A percentile compares a stretch with the other conserved stretches of the same genome.
Evolutionary conservation across 2,797 vertebrate species (phyloP).

Genomic region (Pseudochromis fuscus): DNA sequence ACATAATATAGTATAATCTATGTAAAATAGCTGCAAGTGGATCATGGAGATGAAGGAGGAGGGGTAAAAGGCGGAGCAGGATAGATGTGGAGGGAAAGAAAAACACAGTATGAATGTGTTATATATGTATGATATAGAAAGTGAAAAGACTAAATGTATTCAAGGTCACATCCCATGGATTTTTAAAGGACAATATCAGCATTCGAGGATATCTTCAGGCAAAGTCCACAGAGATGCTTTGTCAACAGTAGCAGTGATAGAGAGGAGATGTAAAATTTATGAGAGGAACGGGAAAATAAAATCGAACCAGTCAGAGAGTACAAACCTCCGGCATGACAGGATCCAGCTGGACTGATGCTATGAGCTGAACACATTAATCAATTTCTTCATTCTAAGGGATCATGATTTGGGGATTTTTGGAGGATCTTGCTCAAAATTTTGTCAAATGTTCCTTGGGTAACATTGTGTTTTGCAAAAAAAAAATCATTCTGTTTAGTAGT

Average conservation of each 20-base stretch:
- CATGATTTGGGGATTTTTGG: too few species aligned
- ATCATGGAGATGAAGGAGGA: constrained; percentile 29
- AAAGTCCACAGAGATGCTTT: constrained; percentile 38
- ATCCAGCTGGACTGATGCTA: too few species aligned
- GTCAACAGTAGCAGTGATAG: constrained; percentile 50
- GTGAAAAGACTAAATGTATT: constrained; percentile 52
- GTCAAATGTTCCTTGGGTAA: too few species aligned
- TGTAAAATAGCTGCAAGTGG: constrained; percentile 51
- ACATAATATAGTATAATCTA: constrained; percentile 37
- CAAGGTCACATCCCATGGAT: constrained; percentile 64
- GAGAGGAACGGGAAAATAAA: constrained; percentile 31
- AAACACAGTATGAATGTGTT: constrained; percentile 10
- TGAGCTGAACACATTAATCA: too few species aligned
- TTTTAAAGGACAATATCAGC: constrained; percentile 61
- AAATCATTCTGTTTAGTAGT: too few species aligned
- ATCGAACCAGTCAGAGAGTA: too few species aligned
- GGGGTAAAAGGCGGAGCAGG: not conserved
- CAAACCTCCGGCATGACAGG: too few species aligned
- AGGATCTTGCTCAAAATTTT: too few species aligned
- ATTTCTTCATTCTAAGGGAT: too few species aligned
- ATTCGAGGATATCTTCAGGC: constrained; percentile 55
- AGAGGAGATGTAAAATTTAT: constrained; percentile 24
- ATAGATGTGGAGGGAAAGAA: constrained; percentile 13
- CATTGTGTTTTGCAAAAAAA: too few species aligned
- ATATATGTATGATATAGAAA: constrained; percentile 10